Percentiles rank a stretch among this genome's conserved stretches.
Evolutionary conservation across 2,113 vertebrate genomes (phyloP).

Genomic region (Pygoscelis antarcticus): DNA sequence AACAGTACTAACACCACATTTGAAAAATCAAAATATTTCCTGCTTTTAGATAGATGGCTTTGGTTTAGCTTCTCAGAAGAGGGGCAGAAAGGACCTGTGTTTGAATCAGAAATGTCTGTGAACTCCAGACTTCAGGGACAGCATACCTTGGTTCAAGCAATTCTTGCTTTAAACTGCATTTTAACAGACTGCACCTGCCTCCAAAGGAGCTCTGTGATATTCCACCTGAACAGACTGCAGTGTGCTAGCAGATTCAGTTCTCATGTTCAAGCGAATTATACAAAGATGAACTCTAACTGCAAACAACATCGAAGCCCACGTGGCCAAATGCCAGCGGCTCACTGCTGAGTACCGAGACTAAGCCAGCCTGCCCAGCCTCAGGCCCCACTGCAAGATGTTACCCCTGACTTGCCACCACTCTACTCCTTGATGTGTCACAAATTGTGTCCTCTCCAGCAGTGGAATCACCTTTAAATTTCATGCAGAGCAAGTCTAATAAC

Average conservation of each 20-base stretch:
- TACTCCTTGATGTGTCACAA: not conserved
- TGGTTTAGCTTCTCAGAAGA: not conserved
- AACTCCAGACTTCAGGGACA: not conserved
- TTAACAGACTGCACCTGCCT: not conserved
- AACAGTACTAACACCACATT: not conserved
- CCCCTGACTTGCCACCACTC: not conserved
- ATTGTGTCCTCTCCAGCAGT: not conserved
- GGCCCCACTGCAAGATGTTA: not conserved
- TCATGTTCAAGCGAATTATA: not conserved
- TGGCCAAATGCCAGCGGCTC: not conserved
- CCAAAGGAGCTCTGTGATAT: not conserved
- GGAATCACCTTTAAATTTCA: conserved; percentile 29
- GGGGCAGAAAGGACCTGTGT: not conserved
- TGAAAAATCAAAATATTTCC: not conserved
- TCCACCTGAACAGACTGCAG: not conserved
- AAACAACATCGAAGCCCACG: not conserved
- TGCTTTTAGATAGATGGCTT: not conserved
- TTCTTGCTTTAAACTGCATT: not conserved
- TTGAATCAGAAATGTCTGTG: not conserved
- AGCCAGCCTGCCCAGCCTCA: not conserved
- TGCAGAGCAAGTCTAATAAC: conserved; percentile 8
- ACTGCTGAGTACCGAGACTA: not conserved
- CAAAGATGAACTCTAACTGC: not conserved
- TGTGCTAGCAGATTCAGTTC: not conserved
- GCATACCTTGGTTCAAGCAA: not conserved